Percentiles rank a stretch among this genome's conserved stretches.
Evolutionary conservation across 2,113 vertebrate genomes (phyloP).

Genomic region (Danionella cerebrum): DNA sequence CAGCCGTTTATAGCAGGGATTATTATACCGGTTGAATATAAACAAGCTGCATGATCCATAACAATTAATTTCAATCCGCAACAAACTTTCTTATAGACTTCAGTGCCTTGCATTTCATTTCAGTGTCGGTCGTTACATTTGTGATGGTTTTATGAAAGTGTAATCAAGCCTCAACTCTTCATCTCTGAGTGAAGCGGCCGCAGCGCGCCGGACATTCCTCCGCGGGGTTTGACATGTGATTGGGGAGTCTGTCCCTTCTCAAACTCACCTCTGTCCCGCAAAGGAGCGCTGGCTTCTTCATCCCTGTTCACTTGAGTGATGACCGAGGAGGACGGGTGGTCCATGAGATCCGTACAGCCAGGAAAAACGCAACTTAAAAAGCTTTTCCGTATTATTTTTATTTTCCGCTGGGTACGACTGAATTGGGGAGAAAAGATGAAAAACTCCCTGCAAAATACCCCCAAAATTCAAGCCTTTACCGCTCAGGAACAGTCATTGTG

Average conservation of each 20-base stretch:
- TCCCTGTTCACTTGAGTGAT: constrained; percentile 73
- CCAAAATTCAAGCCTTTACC: constrained; percentile 11
- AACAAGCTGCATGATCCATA: neutral
- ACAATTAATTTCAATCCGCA: too few relatives aligned
- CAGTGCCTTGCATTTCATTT: too few relatives aligned
- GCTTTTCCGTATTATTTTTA: constrained; percentile 6
- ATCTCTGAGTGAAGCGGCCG: neutral
- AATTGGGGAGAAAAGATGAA: constrained; percentile 13
- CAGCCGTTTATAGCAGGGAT: neutral
- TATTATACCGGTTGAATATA: neutral
- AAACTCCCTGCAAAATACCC: neutral
- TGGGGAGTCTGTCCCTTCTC: constrained; percentile 39
- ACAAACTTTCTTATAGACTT: too few relatives aligned
- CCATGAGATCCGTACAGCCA: constrained; percentile 63
- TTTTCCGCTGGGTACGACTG: constrained; percentile 20
- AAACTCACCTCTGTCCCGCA: constrained; percentile 62
- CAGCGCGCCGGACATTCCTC: neutral
- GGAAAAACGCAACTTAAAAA: constrained; percentile 43
- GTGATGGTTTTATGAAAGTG: too few relatives aligned
- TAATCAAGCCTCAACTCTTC: too few relatives aligned
- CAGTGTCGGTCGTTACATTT: neutral
- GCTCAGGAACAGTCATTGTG: constrained; percentile 28
- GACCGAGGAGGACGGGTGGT: constrained; percentile 63
- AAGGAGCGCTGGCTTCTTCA: constrained; percentile 59
- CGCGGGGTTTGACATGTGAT: constrained; percentile 33